Conservation (phyloP, 2,888 invertebrate species). For the Clanis bilineata region DNA sequence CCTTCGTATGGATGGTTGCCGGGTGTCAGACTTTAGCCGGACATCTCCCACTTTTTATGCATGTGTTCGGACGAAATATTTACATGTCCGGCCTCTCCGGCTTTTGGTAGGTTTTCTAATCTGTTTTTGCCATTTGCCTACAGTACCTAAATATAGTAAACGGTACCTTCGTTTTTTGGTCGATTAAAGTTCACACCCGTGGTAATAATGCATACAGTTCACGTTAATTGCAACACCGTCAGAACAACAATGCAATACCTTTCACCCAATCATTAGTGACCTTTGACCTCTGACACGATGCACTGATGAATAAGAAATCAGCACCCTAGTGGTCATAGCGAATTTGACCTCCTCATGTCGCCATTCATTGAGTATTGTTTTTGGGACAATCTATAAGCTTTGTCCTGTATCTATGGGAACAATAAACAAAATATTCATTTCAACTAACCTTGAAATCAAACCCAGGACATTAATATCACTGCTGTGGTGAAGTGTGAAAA, state of each 20-base stretch:
- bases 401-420: not conserved
- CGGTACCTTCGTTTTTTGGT: too few species aligned
- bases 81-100: too few species aligned
- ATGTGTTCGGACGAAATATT: too few species aligned
- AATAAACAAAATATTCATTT: not conserved
- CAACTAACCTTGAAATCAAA: too few species aligned
- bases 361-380: slow-evolving; percentile 20
- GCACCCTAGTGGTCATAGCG: slow-evolving; percentile 28
- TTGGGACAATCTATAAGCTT: not conserved
- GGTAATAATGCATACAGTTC: slow-evolving; percentile 27
- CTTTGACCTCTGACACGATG: slow-evolving; percentile 44
- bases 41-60: too few species aligned
- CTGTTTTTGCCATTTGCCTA: too few species aligned
- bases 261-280: slow-evolving; percentile 46
- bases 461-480: too few species aligned
- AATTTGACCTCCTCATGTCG: slow-evolving; percentile 24
- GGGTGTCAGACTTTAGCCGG: too few species aligned
- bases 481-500: too few species aligned
- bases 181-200: slow-evolving; percentile 28
- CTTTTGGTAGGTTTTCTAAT: too few species aligned
- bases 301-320: slow-evolving; percentile 39
- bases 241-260: slow-evolving; percentile 38
- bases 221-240: slow-evolving; percentile 23
- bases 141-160: too few species aligned
- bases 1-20: too few species aligned